These are phyloP conservation scores for Drosophila fuyamai DNA, from an alignment of 1,140 invertebrate species.

Conservation along the genomic window DNA sequence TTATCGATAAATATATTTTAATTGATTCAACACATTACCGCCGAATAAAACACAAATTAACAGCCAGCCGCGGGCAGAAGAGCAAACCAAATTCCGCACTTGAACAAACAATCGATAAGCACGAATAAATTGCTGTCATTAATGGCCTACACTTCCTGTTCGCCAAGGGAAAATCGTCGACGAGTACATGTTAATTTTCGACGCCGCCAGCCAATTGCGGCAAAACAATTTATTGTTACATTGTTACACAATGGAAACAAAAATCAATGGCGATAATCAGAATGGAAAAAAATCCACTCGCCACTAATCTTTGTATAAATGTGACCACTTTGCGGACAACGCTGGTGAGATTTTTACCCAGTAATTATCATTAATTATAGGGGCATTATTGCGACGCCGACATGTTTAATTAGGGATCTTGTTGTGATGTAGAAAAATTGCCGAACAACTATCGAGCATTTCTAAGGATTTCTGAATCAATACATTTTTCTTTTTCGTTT, in stretches of 20 bases:
- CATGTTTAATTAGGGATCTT: slow-evolving; percentile 28
- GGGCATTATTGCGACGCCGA: slow-evolving; percentile 19
- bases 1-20: slow-evolving; percentile 36
- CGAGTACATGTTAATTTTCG: slow-evolving; percentile 74
- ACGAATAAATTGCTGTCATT: slow-evolving; percentile 70
- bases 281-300: slow-evolving; percentile 17
- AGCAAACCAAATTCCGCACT: slow-evolving; percentile 25
- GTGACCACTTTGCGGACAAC: slow-evolving; percentile 6
- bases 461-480: not conserved
- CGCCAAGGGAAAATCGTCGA: slow-evolving; percentile 22
- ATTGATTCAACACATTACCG: slow-evolving; percentile 32
- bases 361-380: slow-evolving; percentile 53
- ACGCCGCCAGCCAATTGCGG: slow-evolving; percentile 34
- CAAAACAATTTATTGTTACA: slow-evolving; percentile 73
- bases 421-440: slow-evolving; percentile 11
- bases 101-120: slow-evolving; percentile 61
- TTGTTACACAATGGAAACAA: slow-evolving; percentile 58
- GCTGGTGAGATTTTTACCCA: not conserved
- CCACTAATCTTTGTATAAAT: slow-evolving; percentile 7
- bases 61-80: slow-evolving; percentile 22
- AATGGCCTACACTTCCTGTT: slow-evolving; percentile 55
- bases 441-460: not conserved
- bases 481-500: not conserved
- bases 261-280: slow-evolving; percentile 55
- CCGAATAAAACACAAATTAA: slow-evolving; percentile 49